phyloP scores from a whole-genome alignment of 2,888 invertebrate genomes.

The Nebria salina region DNA sequence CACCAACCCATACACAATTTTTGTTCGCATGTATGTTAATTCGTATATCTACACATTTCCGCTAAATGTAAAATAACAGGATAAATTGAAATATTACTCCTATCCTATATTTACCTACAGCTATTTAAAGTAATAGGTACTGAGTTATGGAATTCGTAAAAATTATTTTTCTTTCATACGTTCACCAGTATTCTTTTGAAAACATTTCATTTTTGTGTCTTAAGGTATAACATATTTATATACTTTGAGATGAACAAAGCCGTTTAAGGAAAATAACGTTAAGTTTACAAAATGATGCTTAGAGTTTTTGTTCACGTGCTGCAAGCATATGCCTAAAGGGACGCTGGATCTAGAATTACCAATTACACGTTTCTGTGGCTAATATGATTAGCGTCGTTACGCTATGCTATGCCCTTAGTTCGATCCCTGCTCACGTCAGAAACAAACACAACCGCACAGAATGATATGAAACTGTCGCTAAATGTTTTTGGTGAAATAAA shows the following conservation, averaged over 20 bases:
- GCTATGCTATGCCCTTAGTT: slow-evolving; percentile 50
- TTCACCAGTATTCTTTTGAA: neutral
- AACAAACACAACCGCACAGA: slow-evolving; percentile 26
- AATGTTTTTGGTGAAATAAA: slow-evolving; percentile 25
- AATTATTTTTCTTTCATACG: neutral
- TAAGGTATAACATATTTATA: slow-evolving; percentile 8
- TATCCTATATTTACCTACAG: neutral
- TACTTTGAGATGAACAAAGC: slow-evolving; percentile 17
- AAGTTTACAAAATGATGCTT: slow-evolving; percentile 23
- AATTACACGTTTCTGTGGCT: slow-evolving; percentile 55
- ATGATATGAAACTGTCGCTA: slow-evolving; percentile 27
- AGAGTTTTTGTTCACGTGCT: slow-evolving; percentile 52
- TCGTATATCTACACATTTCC: slow-evolving; percentile 31
- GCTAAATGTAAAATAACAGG: slow-evolving; percentile 34
- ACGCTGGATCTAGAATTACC: slow-evolving; percentile 54
- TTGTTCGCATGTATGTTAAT: neutral
- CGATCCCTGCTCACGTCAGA: slow-evolving; percentile 29
- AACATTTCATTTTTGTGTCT: neutral
- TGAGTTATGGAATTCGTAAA: neutral
- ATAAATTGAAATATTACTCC: neutral
- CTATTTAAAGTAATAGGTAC: too few relatives aligned
- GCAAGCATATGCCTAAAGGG: slow-evolving; percentile 39
- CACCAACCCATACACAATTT: neutral
- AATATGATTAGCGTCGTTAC: slow-evolving; percentile 56
- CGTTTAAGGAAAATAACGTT: slow-evolving; percentile 4